A percentile compares a stretch with the other conserved stretches of the same genome.
Evolutionary conservation across 2,113 vertebrate species (phyloP).

Genomic region (Cichladusa arquata): DNA sequence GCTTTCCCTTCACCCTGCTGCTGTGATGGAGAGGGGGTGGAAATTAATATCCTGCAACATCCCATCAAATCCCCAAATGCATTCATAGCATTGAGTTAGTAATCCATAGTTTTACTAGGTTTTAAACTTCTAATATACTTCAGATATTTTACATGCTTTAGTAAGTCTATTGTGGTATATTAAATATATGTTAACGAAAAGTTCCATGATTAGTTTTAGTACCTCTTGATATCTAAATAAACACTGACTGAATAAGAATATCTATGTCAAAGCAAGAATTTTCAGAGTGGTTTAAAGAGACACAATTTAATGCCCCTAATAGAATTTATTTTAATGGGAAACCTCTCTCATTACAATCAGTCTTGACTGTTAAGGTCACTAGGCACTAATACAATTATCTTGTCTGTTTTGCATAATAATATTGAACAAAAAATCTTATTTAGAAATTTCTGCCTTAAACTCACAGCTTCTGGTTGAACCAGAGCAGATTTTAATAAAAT

Average conservation of each 20-base stretch:
- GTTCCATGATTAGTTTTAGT: not conserved
- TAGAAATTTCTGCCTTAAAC: not conserved
- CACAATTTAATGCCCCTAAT: constrained; percentile 11
- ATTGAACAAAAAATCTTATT: constrained; percentile 4
- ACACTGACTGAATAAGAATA: constrained; percentile 16
- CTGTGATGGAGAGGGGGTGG: not conserved
- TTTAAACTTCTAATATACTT: constrained; percentile 43
- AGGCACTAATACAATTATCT: not conserved
- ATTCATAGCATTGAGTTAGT: not conserved
- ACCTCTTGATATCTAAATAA: constrained; percentile 50
- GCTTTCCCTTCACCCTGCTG: constrained; percentile 1
- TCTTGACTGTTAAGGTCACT: not conserved
- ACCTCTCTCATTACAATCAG: not conserved
- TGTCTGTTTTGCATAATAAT: not conserved
- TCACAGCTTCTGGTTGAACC: constrained; percentile 23
- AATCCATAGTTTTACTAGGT: constrained; percentile 36
- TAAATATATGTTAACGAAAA: constrained; percentile 16
- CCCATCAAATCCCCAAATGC: constrained; percentile 27
- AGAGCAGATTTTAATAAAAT: constrained; percentile 30
- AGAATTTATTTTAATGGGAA: constrained; percentile 8
- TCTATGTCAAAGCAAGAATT: constrained; percentile 47
- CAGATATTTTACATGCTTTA: constrained; percentile 30
- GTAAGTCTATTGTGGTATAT: constrained; percentile 29
- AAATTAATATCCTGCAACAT: constrained; percentile 54
- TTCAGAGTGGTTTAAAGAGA: constrained; percentile 21